Base-by-base conservation (phyloP, 2,888 invertebrate genomes). In the Cheilosia vernalis region DNA sequence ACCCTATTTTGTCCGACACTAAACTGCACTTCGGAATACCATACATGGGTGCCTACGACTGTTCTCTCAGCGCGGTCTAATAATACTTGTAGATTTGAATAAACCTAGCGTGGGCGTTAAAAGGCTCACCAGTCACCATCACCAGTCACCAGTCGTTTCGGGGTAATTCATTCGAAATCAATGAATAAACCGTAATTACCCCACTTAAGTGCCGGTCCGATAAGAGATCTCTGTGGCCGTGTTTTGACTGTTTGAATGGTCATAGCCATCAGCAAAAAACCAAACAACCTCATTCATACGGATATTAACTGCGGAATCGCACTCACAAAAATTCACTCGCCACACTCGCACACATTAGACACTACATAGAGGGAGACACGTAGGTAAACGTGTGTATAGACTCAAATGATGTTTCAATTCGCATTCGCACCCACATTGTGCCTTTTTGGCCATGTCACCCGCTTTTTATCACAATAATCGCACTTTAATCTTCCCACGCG, bases 401-500 rank as follows among this genome's bases (percentile, higher is more conserved):
- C 49, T 19, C 47, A 85, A 63, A 85, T 81, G 81, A 81, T 81
- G 76, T 81, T 85, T 85, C 81, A 85, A 85, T 85, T 77, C 76
- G 53, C 30, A 85, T 85, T 77, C 76, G 58, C 70, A 73, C 67
- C 47, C 66, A 58, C 44, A n/a, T n/a, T 79, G 49, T 53, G 64
- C 49, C 56, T 69, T 53, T 47, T 47, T 58, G 44, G 9, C 30
- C 58, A 40, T 64, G 69, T 72, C 64, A 42, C 58, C 44, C 47
- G 56, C 51, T 27, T 55, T 80, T 80, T 85, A 81, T 85, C 76
- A 79, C 84, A 84, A 84, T 79, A 84, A 84, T 84, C 83, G 69
- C 84, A 74, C 79, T 84, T 74, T 79, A 84, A 79, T 80, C 85
- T 80, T 85, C 85, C 85, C 85, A 85, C 85, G 85, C 85, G 80